phyloP scores from a whole-genome alignment of 2,888 invertebrate genomes.

The Drosophila testacea region DNA sequence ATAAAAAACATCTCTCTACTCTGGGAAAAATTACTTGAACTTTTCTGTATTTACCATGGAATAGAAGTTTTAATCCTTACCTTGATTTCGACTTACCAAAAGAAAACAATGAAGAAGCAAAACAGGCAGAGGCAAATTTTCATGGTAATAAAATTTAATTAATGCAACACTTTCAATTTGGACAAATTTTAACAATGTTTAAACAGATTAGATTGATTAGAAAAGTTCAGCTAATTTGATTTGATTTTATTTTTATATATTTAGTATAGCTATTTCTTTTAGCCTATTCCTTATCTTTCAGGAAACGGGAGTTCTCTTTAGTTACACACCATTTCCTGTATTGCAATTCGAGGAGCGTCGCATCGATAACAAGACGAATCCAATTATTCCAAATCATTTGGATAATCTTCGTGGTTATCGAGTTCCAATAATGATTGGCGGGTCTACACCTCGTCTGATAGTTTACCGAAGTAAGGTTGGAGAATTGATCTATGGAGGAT shows the following conservation, averaged over 20 bases:
- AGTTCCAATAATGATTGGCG: slow-evolving; percentile 65
- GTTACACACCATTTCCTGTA: slow-evolving; percentile 67
- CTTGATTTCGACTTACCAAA: background rate
- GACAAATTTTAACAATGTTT: background rate
- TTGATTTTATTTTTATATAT: no score
- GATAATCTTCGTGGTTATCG: slow-evolving; percentile 62
- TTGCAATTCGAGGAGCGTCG: slow-evolving; percentile 57
- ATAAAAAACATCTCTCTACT: slow-evolving; percentile 33
- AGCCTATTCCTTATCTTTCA: slow-evolving; percentile 30
- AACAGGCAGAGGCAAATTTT: background rate
- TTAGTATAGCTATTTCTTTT: no score
- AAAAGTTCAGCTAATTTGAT: background rate
- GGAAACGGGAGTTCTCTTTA: slow-evolving; percentile 53
- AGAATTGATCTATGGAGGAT: slow-evolving; percentile 53
- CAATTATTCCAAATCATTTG: slow-evolving; percentile 56
- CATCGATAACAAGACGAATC: slow-evolving; percentile 17
- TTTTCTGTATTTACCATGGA: background rate
- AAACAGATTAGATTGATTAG: background rate
- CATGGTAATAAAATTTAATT: background rate
- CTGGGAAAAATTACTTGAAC: background rate
- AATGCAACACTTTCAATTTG: background rate
- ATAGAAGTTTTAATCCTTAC: background rate
- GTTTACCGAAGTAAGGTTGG: slow-evolving; percentile 45
- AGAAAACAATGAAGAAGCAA: background rate
- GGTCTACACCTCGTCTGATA: slow-evolving; percentile 74